A percentile compares a stretch with the other conserved stretches of the same genome.
Conservation (phyloP, 2,797 vertebrate species). For the Cichlasoma orientale region DNA sequence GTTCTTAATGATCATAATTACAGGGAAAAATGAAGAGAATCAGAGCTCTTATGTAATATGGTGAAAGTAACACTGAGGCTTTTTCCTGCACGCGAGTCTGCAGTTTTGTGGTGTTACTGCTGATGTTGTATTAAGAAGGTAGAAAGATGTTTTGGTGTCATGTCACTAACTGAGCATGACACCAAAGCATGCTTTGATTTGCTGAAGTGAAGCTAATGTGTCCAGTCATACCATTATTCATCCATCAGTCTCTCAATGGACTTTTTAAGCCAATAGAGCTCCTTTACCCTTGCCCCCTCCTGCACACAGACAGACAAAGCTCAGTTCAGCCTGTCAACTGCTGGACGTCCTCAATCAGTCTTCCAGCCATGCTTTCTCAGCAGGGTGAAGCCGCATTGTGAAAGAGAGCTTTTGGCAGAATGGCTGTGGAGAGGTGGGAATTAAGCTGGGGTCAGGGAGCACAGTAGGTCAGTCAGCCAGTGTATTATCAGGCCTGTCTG, state of each 20-base stretch:
- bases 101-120: background rate
- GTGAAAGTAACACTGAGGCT: slow-evolving; percentile 7
- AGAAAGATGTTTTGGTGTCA: slow-evolving; percentile 17
- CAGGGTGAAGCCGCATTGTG: slow-evolving; percentile 43
- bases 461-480: slow-evolving; percentile 60
- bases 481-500: slow-evolving; percentile 68
- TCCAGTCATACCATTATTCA: slow-evolving; percentile 10
- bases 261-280: slow-evolving; percentile 29
- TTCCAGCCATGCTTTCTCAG: slow-evolving; percentile 44
- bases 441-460: slow-evolving; percentile 70
- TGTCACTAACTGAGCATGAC: slow-evolving; percentile 10
- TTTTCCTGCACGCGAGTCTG: background rate
- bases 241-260: slow-evolving; percentile 41
- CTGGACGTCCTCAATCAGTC: slow-evolving; percentile 57
- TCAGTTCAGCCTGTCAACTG: slow-evolving; percentile 46
- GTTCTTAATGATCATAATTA: slow-evolving; percentile 44
- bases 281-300: slow-evolving; percentile 7
- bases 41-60: slow-evolving; percentile 16
- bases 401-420: slow-evolving; percentile 40
- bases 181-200: background rate
- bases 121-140: slow-evolving; percentile 3
- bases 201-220: slow-evolving; percentile 22
- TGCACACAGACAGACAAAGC: slow-evolving; percentile 47
- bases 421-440: slow-evolving; percentile 70
- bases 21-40: slow-evolving; percentile 29